Base-by-base conservation (phyloP, 2,113 vertebrate genomes). In the Oncorhynchus tshawytscha region DNA sequence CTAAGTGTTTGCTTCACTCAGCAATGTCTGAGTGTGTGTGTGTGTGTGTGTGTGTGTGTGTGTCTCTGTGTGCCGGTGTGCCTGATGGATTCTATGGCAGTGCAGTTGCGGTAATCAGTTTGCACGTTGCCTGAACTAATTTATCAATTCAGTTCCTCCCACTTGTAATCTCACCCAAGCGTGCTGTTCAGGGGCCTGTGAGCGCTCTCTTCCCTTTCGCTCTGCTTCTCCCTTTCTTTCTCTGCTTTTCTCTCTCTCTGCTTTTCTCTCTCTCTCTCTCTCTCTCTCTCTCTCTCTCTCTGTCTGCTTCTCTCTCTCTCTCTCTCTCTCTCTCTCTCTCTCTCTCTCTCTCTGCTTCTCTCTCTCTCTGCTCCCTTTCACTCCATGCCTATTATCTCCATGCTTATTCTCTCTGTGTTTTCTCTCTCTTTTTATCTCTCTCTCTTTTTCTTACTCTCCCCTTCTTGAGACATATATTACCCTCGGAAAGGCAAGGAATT, bases 81-180 rank as follows among this genome's bases (percentile, higher is more conserved):
- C 85, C 81, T 79, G 78, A 83, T 88, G 85, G 87, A 86, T 90
- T 87, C 84, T 86, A 88, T 82, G 86, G 89, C 83, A 85, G 81
- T 78, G 86, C 84, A 82, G 78, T 87, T 71, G 85, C 82, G 86
- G 86, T 92, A 90, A 92, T 92, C 90, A 91, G 90, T 90, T 88
- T 90, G 88, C 79, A 72, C 85, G 77, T 90, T 85, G 83, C 90
- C 89, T 91, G 89, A 91, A 90, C 90, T 89, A 91, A 91, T 91
- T 92, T 87, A 91, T 91, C 91, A 91, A 85, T 91, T 90, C 86
- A 85, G 90, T 89, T 89, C 87, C 87, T 90, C 87, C 89, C 89
- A 85, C 90, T 90, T 89, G 89, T 88, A 78, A 87, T 87, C 82
- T 87, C 84, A 74, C 78, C 83, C 87, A 88, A 85, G 88, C 88